These are phyloP conservation scores for Stictonetta naevosa DNA, from an alignment of 2,113 vertebrate species.

Conservation along the genomic window DNA sequence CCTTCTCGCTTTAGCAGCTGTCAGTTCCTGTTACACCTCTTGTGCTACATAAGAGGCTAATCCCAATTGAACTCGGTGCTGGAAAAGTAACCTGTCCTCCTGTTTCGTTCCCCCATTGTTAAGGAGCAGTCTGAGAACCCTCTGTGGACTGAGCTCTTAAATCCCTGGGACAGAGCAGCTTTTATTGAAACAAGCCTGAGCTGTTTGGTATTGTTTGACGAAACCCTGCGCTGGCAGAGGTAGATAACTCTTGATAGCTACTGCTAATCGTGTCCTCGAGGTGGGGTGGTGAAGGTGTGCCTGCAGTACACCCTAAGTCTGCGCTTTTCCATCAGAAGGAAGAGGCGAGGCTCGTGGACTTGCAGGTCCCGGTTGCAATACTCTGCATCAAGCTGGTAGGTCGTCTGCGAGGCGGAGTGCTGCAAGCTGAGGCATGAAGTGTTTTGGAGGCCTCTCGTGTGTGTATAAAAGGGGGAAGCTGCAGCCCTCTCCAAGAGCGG, in stretches of 20 bases:
- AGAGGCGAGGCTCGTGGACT: neutral
- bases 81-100: constrained; percentile 21
- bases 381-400: neutral
- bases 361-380: neutral
- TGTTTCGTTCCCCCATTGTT: neutral
- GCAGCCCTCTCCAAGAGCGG: neutral
- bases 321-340: neutral
- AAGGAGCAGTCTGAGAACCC: neutral
- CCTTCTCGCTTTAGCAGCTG: constrained; percentile 51
- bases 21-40: constrained; percentile 56
- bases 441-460: neutral
- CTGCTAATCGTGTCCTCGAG: constrained; percentile 3
- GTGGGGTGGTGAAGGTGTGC: neutral
- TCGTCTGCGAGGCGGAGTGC: neutral
- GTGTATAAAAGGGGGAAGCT: neutral
- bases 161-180: neutral
- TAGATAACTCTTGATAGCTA: neutral
- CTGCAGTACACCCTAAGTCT: neutral
- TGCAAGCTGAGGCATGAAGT: neutral
- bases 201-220: constrained; percentile 6
- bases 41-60: constrained; percentile 23
- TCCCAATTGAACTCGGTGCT: constrained; percentile 62
- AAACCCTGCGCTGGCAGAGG: constrained; percentile 1
- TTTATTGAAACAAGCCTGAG: constrained; percentile 31
- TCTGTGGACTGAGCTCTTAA: neutral